These are phyloP conservation scores for Trachelus tabidus DNA, from an alignment of 2,888 invertebrate genomes.

Conservation along the genomic window DNA sequence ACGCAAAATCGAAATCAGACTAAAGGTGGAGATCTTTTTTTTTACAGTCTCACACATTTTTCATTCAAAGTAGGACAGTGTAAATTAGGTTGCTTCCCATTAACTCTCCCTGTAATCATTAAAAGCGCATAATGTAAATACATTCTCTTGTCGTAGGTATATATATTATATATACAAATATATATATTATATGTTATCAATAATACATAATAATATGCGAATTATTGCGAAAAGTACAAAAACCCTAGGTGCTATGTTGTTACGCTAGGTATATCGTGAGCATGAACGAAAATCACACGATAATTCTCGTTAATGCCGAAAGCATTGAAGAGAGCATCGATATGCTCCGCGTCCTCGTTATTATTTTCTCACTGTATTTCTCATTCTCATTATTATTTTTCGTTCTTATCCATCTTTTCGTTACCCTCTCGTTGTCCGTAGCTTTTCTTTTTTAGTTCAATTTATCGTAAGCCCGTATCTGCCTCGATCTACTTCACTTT, in stretches of 20 bases:
- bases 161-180: constrained; percentile 34
- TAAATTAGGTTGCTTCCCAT: constrained; percentile 47
- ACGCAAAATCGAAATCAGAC: background rate
- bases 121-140: constrained; percentile 60
- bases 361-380: too few relatives aligned
- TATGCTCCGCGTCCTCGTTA: background rate
- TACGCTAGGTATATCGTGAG: constrained; percentile 57
- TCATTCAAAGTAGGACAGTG: constrained; percentile 29
- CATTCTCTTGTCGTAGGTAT: constrained; percentile 53
- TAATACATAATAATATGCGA: constrained; percentile 54
- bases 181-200: constrained; percentile 32
- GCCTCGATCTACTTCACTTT: background rate
- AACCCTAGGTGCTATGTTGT: constrained; percentile 66
- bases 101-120: constrained; percentile 49
- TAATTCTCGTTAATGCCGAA: background rate
- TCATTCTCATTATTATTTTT: background rate
- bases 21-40: constrained; percentile 3
- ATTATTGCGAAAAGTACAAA: constrained; percentile 65
- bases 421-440: background rate
- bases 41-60: constrained; percentile 7
- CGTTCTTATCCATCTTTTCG: background rate
- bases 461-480: background rate
- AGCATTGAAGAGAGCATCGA: background rate
- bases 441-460: background rate
- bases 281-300: constrained; percentile 25